Evolutionary conservation across 2,888 invertebrate genomes (phyloP).

Genomic region (Trichopria drosophilae): DNA sequence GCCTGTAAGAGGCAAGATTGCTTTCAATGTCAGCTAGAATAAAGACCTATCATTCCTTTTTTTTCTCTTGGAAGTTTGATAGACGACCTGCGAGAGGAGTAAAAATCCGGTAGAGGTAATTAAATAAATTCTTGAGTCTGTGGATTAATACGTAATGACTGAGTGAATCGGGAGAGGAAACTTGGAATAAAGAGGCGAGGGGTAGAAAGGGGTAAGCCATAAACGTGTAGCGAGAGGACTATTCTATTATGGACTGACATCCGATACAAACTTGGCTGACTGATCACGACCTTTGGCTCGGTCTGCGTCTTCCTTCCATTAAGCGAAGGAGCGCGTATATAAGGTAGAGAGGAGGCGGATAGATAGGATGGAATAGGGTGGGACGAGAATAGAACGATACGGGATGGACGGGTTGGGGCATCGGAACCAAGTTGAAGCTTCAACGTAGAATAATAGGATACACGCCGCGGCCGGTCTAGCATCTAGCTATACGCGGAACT

Average conservation of each 20-base stretch:
- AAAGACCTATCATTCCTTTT: too few relatives aligned
- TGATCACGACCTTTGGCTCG: conserved; percentile 49
- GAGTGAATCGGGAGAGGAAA: too few relatives aligned
- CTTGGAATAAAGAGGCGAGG: too few relatives aligned
- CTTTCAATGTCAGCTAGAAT: too few relatives aligned
- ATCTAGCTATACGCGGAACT: conserved; percentile 42
- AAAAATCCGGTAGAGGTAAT: too few relatives aligned
- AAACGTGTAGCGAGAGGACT: conserved; percentile 49
- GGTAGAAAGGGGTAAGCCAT: conserved; percentile 48
- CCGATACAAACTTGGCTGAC: conserved; percentile 55
- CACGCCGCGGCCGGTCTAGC: conserved; percentile 34
- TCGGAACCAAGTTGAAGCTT: conserved; percentile 35
- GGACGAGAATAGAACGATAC: conserved; percentile 23
- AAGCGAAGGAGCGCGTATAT: conserved; percentile 31
- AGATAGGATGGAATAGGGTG: too few relatives aligned
- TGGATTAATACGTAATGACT: too few relatives aligned
- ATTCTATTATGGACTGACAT: conserved; percentile 57
- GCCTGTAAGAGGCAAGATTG: too few relatives aligned
- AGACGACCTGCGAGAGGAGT: too few relatives aligned
- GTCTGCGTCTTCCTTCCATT: conserved; percentile 41
- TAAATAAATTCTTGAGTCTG: too few relatives aligned
- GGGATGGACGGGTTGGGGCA: conserved; percentile 25
- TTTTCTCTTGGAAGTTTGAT: too few relatives aligned
- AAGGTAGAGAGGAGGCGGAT: too few relatives aligned
- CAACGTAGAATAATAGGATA: conserved; percentile 52